phyloP scores from a whole-genome alignment of 1,140 invertebrate genomes.

The Portunus trituberculatus region DNA sequence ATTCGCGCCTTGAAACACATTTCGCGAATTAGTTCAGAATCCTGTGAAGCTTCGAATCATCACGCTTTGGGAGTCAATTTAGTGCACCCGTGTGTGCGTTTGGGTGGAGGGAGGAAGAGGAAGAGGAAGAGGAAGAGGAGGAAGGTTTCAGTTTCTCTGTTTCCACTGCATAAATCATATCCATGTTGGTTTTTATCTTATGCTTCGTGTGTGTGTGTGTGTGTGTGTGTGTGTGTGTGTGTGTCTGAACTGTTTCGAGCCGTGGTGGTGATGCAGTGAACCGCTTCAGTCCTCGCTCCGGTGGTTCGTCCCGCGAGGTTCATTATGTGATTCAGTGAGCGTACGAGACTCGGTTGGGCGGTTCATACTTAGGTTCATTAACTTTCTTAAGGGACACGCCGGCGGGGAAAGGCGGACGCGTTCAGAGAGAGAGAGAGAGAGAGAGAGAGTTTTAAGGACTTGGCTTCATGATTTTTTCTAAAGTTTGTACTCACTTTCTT shows the following conservation, averaged over 20 bases:
- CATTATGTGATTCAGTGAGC: constrained; percentile 22
- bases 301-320: neutral
- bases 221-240: no score
- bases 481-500: neutral
- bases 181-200: no score
- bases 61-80: constrained; percentile 13
- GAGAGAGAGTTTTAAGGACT: neutral
- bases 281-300: neutral
- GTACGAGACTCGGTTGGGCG: neutral
- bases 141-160: neutral
- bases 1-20: neutral
- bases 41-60: neutral
- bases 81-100: neutral
- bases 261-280: neutral
- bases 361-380: constrained; percentile 22
- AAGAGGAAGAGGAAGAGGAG: neutral
- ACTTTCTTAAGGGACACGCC: constrained; percentile 1
- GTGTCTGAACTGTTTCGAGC: neutral
- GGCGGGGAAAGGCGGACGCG: neutral
- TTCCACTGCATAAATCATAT: neutral
- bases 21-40: constrained; percentile 3
- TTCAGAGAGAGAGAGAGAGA: neutral
- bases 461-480: no score
- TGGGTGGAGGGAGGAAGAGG: neutral
- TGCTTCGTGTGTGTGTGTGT: no score